These are phyloP conservation scores for Noctilio leporinus DNA, from an alignment of 2,113 vertebrate species.

Conservation along the genomic window DNA sequence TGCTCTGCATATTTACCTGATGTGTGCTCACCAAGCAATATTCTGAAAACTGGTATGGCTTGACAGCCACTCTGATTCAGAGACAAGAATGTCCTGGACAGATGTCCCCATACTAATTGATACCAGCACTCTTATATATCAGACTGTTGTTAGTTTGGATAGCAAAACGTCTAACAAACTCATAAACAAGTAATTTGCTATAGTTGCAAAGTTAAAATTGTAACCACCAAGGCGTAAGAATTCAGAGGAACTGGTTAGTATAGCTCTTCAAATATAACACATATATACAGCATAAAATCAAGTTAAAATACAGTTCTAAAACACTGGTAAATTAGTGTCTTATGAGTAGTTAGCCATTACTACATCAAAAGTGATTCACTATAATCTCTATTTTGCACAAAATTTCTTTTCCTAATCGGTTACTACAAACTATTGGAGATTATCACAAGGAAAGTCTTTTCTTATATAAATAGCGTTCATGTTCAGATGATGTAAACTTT, in stretches of 20 bases:
- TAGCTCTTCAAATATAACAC: neutral
- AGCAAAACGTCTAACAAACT: neutral
- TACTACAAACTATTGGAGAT: neutral
- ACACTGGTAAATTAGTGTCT: neutral
- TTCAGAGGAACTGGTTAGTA: neutral
- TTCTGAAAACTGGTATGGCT: neutral
- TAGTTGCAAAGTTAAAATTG: neutral
- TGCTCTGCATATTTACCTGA: neutral
- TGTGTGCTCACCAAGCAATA: neutral
- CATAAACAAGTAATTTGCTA: neutral
- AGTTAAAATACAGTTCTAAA: neutral
- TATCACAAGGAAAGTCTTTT: neutral
- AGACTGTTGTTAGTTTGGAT: neutral
- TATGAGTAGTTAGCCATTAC: neutral
- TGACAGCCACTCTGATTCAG: neutral
- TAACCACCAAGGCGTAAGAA: neutral
- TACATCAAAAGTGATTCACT: neutral
- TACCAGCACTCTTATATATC: neutral
- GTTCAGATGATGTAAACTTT: neutral
- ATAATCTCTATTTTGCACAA: neutral
- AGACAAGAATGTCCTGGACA: neutral
- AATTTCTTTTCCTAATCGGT: neutral
- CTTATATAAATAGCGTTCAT: slow-evolving; percentile 1
- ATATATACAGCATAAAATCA: neutral
- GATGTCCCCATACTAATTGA: neutral